Evolutionary conservation across 2,888 invertebrate species (phyloP).

Genomic region (Cyclophora punctaria): DNA sequence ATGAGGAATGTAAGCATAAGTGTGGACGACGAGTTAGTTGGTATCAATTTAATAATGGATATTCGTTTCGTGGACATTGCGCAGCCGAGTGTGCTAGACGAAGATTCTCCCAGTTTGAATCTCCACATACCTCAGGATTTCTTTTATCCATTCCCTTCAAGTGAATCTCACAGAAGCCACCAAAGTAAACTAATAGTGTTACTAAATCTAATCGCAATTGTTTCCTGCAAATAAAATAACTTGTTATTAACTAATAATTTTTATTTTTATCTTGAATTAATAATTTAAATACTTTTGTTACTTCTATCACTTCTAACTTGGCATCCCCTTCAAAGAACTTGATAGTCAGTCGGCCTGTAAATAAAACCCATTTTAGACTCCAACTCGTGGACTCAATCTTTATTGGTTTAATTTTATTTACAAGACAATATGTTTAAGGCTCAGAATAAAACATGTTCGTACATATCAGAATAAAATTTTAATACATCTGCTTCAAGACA

Average conservation of each 20-base stretch:
- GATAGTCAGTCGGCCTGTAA: constrained; percentile 57
- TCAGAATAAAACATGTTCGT: constrained; percentile 43
- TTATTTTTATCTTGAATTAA: constrained; percentile 49
- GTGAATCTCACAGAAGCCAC: constrained; percentile 19
- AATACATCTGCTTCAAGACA: constrained; percentile 61
- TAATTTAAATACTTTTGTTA: constrained; percentile 70
- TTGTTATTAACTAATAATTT: constrained; percentile 62
- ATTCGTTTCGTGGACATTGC: constrained; percentile 53
- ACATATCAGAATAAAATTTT: constrained; percentile 53
- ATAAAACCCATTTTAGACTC: constrained; percentile 48
- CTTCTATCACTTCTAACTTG: constrained; percentile 67
- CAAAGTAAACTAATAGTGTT: constrained; percentile 21
- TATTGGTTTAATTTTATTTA: constrained; percentile 11
- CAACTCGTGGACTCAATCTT: constrained; percentile 10
- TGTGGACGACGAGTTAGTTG: constrained; percentile 35
- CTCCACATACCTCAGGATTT: constrained; percentile 82
- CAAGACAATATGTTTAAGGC: constrained; percentile 15
- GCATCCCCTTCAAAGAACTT: constrained; percentile 55
- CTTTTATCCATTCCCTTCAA: constrained; percentile 79
- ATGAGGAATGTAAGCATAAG: constrained; percentile 38
- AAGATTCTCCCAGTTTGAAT: constrained; percentile 78
- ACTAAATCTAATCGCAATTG: constrained; percentile 19
- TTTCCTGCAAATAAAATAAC: constrained; percentile 58
- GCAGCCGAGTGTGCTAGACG: constrained; percentile 37
- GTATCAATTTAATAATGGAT: constrained; percentile 42